Evolutionary conservation across 2,113 vertebrate species (phyloP).

Genomic region (Lasiurus borealis): DNA sequence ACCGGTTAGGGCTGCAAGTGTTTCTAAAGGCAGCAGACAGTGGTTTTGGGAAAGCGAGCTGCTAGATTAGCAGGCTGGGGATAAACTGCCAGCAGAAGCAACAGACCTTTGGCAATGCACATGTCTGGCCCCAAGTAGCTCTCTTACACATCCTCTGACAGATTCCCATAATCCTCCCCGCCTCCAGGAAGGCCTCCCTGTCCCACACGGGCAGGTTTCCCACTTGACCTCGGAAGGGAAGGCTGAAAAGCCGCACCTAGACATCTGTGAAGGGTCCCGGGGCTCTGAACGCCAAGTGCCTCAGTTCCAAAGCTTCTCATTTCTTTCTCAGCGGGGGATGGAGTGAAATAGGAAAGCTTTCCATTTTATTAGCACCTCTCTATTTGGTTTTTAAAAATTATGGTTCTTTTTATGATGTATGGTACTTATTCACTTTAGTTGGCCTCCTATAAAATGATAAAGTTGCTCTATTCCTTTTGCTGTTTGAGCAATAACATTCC

Average conservation of each 20-base stretch:
- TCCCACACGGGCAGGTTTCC: neutral
- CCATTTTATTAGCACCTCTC: constrained; percentile 71
- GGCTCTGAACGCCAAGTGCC: rapidly evolving
- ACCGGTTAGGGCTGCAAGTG: neutral
- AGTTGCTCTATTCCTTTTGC: constrained; percentile 63
- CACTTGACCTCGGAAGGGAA: neutral
- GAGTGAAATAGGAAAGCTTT: constrained; percentile 53
- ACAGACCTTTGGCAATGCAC: neutral
- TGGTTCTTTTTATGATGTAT: constrained; percentile 72
- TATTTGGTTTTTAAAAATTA: constrained; percentile 77
- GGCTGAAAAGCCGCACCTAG: neutral
- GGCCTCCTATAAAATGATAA: constrained; percentile 71
- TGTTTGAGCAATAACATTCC: constrained; percentile 71
- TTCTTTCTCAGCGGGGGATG: constrained; percentile 45
- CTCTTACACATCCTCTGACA: neutral
- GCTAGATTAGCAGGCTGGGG: neutral
- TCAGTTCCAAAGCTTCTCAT: neutral
- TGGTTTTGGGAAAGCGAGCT: neutral
- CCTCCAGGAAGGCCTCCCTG: neutral
- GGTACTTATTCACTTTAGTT: constrained; percentile 71
- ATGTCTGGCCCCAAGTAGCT: neutral
- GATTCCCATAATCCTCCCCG: neutral
- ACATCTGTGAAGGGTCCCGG: neutral
- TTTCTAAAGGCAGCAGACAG: neutral
- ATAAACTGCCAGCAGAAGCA: neutral